phyloP scores from a whole-genome alignment of 2,113 vertebrate genomes.

The Bambusicola thoracicus region DNA sequence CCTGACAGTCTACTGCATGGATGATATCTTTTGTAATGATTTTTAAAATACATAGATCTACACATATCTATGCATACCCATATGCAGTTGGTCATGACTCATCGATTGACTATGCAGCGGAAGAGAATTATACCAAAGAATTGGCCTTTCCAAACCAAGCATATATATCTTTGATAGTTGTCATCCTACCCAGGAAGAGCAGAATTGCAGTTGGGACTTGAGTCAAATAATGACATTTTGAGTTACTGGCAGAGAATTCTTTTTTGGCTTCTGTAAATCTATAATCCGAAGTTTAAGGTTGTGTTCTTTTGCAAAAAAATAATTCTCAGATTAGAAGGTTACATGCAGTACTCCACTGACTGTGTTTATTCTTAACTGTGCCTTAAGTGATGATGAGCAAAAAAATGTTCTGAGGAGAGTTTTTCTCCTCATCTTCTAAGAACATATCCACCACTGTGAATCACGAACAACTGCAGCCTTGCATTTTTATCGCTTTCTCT shows the following conservation, averaged over 20 bases:
- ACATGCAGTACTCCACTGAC: neutral
- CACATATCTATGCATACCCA: neutral
- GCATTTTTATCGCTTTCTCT: slow-evolving; percentile 5
- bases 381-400: neutral
- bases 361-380: neutral
- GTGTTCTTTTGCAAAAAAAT: neutral
- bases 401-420: neutral
- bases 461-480: neutral
- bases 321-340: neutral
- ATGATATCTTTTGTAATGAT: neutral
- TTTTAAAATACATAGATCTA: neutral
- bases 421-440: neutral
- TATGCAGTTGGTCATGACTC: slow-evolving; percentile 32
- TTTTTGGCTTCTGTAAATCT: neutral
- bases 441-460: neutral
- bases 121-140: slow-evolving; percentile 31
- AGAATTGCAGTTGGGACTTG: slow-evolving; percentile 24
- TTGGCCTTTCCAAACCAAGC: slow-evolving; percentile 62
- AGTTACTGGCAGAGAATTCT: neutral
- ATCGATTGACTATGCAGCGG: slow-evolving; percentile 43
- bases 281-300: neutral
- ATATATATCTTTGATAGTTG: slow-evolving; percentile 45
- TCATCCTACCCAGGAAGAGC: slow-evolving; percentile 52
- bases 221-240: slow-evolving; percentile 53
- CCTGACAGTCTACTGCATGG: neutral